These are phyloP conservation scores for Myrmecobius fasciatus DNA, from an alignment of 2,113 vertebrate genomes.

Conservation along the genomic window DNA sequence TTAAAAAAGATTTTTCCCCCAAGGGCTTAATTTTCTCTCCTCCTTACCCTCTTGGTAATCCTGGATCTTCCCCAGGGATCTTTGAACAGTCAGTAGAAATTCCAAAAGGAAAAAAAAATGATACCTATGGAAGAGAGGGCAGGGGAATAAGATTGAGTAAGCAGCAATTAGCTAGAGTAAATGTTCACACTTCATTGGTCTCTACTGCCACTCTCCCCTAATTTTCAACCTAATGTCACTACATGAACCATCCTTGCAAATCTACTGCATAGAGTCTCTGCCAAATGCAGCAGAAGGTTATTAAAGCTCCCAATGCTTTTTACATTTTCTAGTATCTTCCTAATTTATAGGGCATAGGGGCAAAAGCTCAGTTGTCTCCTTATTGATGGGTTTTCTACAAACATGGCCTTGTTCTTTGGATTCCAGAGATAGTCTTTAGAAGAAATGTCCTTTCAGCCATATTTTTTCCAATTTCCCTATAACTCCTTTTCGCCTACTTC, in stretches of 20 bases:
- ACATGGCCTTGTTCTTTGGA: not conserved
- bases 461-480: not conserved
- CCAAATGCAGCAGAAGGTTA: not conserved
- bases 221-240: not conserved
- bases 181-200: not conserved
- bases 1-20: no score
- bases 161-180: not conserved
- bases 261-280: not conserved
- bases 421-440: not conserved
- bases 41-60: not conserved
- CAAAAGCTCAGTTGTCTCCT: not conserved
- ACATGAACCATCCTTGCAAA: not conserved
- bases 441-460: not conserved
- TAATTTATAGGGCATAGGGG: not conserved
- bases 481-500: not conserved
- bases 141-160: not conserved
- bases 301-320: not conserved
- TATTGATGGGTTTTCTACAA: not conserved
- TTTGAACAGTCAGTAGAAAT: not conserved
- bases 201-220: not conserved
- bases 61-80: not conserved
- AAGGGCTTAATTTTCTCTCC: not conserved
- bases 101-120: not conserved
- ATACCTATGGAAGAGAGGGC: not conserved
- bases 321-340: not conserved